Base-by-base conservation (phyloP, 2,797 vertebrate genomes). In the Crocodylus rhombifer region DNA sequence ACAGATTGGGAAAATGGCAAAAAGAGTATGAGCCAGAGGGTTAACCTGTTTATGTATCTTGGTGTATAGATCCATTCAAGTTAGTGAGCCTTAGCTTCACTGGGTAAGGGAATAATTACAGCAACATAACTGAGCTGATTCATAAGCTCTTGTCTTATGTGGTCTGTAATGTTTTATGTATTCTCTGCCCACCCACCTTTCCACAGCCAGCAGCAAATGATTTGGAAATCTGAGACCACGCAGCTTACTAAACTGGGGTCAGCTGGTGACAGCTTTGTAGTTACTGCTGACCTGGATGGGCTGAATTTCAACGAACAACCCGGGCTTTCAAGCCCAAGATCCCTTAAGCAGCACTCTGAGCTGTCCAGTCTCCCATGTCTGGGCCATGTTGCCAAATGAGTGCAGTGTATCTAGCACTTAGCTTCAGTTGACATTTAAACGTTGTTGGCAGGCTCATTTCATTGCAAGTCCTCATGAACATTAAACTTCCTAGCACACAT, bases 371-470 rank as follows among this genome's bases (percentile, higher is more conserved):
- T 73, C 25, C 69, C 69, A 73, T 21, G 36, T 73, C 23, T 36
- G 36, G 23, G 23, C 69, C 36, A 73, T 73, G 36, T 73, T 51
- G 36, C 23, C 36, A 73, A 36, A 51, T 14, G 25, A 73, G 36
- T 16, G 13, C 36, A 51, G 23, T 9, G 36, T 73, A 15, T 73
- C 21, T 42, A 25, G 42, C 14, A 3, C 69, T 25, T 23, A 73
- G 25, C 36, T 14, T 73, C 36, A 73, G n/a, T 58, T 78, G 57
- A 82, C 77, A 77, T 84, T 62, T 77, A 88, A 71, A 23, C 36
- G 73, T 80, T n/a, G 36, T 88, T 88, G 81, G 51, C 81, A 88
- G 77, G 42, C 91, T 79, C 30, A 76, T 63, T 89, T 79, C 61
- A 42, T 63, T 84, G n/a, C 12, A 80, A 78, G 71, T 36, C 84